Conservation (phyloP, 1,140 invertebrate genomes). For the Galleria mellonella region DNA sequence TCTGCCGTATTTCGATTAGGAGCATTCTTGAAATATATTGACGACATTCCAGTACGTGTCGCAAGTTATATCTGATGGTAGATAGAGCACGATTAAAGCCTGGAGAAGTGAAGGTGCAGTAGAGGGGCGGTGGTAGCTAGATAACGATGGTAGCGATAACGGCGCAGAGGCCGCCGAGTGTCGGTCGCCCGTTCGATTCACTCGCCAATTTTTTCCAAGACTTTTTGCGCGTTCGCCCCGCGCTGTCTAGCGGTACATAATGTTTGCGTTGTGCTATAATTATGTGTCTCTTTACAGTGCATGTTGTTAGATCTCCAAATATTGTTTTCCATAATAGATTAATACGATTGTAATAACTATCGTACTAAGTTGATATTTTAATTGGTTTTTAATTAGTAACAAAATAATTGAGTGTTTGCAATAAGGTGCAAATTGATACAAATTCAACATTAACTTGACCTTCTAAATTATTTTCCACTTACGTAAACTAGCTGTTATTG, state of each 20-base stretch:
- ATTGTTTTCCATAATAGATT: background rate
- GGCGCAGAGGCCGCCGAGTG: conserved; percentile 28
- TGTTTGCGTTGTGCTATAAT: conserved; percentile 4
- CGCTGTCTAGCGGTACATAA: conserved; percentile 11
- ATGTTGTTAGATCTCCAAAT: background rate
- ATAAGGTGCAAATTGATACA: no score
- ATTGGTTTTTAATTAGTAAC: no score
- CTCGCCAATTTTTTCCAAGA: conserved; percentile 10
- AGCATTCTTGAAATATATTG: background rate
- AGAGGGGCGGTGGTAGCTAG: conserved; percentile 35
- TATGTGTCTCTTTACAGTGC: background rate
- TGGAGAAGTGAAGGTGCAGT: conserved; percentile 21
- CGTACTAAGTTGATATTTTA: no score
- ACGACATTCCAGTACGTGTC: conserved; percentile 4
- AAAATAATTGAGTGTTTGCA: no score
- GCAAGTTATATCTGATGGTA: conserved; percentile 14
- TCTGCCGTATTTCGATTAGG: no score
- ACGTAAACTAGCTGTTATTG: no score
- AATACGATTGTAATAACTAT: no score
- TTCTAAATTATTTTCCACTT: no score
- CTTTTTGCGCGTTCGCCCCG: conserved; percentile 10
- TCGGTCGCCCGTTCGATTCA: conserved; percentile 13
- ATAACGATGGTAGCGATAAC: conserved; percentile 56
- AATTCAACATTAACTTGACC: no score
- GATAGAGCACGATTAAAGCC: conserved; percentile 16